Percentiles rank a stretch among this genome's conserved stretches.
These are phyloP conservation scores for Hermaeophaga mercurialis DNA, from an alignment of 2,888 invertebrate species.

Conservation along the genomic window DNA sequence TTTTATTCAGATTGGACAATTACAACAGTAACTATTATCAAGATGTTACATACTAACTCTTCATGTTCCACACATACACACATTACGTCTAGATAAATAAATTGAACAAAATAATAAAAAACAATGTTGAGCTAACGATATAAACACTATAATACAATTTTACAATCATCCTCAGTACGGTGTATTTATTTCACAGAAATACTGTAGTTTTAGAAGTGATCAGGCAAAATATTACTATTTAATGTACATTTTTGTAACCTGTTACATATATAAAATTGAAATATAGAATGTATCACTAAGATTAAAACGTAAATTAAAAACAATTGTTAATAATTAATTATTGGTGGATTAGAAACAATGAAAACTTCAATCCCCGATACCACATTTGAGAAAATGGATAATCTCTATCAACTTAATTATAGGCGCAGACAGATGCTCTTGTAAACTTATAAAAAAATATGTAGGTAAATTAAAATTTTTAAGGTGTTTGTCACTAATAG, in stretches of 20 bases:
- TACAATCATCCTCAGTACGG: conserved; percentile 50
- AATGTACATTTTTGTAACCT: conserved; percentile 22
- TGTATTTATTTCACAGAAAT: conserved; percentile 30
- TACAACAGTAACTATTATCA: conserved; percentile 59
- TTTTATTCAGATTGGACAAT: conserved; percentile 59
- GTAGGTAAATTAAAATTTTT: too few relatives aligned
- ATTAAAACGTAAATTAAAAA: background rate
- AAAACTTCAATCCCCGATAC: too few relatives aligned
- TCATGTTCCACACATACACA: conserved; percentile 54
- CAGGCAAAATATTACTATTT: background rate
- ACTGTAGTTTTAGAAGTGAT: conserved; percentile 24
- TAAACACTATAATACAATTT: conserved; percentile 58
- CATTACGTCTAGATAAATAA: conserved; percentile 57
- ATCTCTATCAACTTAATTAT: too few relatives aligned
- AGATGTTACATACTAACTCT: conserved; percentile 55
- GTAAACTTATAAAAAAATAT: too few relatives aligned
- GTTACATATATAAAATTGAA: conserved; percentile 34
- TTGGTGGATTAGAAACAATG: too few relatives aligned
- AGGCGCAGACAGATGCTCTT: too few relatives aligned
- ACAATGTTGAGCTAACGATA: conserved; percentile 55
- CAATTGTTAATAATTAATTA: too few relatives aligned
- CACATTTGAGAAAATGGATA: too few relatives aligned
- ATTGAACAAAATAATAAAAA: conserved; percentile 51
- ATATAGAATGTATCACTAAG: conserved; percentile 11
- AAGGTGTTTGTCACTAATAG: too few relatives aligned